A percentile compares a stretch with the other conserved stretches of the same genome.
Conservation (phyloP, 1,140 invertebrate species). For the Hestina assimilis region DNA sequence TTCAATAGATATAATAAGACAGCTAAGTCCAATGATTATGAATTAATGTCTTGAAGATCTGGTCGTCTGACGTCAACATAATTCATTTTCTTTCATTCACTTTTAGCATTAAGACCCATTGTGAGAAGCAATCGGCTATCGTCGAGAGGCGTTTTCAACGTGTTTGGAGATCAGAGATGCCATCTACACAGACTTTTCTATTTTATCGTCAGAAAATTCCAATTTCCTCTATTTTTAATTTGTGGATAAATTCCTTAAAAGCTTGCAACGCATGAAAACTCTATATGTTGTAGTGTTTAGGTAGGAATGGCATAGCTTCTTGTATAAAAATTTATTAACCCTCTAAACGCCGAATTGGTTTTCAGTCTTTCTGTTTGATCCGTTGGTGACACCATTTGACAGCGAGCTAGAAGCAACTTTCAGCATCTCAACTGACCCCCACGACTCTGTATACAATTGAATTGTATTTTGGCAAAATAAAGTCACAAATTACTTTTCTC, state of each 20-base stretch:
- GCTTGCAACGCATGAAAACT: too few species aligned
- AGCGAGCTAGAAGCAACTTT: too few species aligned
- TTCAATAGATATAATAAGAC: not conserved
- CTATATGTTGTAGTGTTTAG: too few species aligned
- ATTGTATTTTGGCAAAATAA: too few species aligned
- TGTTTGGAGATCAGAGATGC: constrained; percentile 22
- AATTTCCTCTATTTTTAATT: constrained; percentile 2
- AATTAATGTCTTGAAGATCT: not conserved
- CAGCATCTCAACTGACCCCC: too few species aligned
- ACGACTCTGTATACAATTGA: too few species aligned
- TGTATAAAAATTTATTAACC: too few species aligned
- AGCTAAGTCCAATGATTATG: not conserved
- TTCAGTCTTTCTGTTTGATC: too few species aligned
- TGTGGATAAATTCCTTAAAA: not conserved
- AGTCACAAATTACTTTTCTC: too few species aligned
- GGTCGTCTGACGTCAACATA: not conserved
- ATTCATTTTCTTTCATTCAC: constrained; percentile 3
- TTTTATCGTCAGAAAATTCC: constrained; percentile 15
- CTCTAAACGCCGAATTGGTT: too few species aligned
- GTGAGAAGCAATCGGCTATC: constrained; percentile 42
- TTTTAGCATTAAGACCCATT: constrained; percentile 17
- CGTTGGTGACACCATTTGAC: too few species aligned
- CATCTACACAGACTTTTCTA: constrained; percentile 12
- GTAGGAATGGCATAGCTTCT: too few species aligned
- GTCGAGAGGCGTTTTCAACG: constrained; percentile 34